Base-by-base conservation (phyloP, 2,888 invertebrate species). In the Scaptomyza cyrtandrae region DNA sequence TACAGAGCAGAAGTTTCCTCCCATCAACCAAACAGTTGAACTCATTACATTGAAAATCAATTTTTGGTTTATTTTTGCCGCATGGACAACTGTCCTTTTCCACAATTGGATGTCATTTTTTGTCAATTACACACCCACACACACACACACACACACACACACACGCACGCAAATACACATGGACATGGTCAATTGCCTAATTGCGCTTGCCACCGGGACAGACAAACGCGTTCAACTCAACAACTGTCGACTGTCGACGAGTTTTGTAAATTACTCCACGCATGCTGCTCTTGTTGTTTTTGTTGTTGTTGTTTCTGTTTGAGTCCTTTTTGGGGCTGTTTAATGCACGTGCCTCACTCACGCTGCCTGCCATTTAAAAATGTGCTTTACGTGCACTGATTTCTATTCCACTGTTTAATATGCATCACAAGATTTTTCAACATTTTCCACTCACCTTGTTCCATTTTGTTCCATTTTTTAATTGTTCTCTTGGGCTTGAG, bases 31-130 rank as follows among this genome's bases (percentile, higher is more conserved):
- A 2, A 11, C 76, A 69, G 80, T 80, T 75, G 72, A 68, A 85
- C 88, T 85, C 85, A 85, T 85, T 87, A 85, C 86, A 83, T 75
- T 73, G 70, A 72, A 85, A 85, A 85, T 85, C 85, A 85, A 87
- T 87, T 84, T 87, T 84, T 83, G 83, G 76, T 83, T 85, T 71
- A 83, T 85, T 87, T 87, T 75, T 73, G 71, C 60, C 50, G 59
- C 68, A 41, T 71, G 75, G 58, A 19, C 72, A 52, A 58, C 68
- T 62, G 52, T 70, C 45, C 58, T 56, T 35, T n/a, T 35, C 56
- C 61, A 58, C 81, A 81, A 67, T 70, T 56, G 71, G 80, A 68
- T 78, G 72, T 60, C 59, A 81, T 81, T 86, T 84, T 84, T 84
- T 84, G 80, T 78, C 86, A 80, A 83, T 83, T 83, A 85, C 83